A percentile compares a stretch with the other conserved stretches of the same genome.
Conservation (phyloP, 2,113 vertebrate genomes). For the Buteo buteo region DNA sequence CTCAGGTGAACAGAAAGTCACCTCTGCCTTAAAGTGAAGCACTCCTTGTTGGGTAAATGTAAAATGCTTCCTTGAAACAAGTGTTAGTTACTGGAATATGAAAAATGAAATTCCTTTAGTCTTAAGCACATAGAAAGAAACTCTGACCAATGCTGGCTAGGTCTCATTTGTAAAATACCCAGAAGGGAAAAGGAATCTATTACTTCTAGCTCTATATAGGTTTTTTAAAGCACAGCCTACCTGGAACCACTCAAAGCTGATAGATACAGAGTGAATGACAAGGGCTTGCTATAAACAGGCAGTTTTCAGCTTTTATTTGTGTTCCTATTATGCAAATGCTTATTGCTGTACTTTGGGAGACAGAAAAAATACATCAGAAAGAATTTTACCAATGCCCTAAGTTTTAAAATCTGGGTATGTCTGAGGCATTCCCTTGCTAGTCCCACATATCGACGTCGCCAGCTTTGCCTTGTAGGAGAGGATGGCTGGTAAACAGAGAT, state of each 20-base stretch:
- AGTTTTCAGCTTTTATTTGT: background rate
- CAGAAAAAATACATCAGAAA: background rate
- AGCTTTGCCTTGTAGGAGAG: background rate
- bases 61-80: background rate
- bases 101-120: background rate
- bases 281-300: background rate
- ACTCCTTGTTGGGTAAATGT: background rate
- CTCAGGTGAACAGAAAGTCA: background rate
- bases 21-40: background rate
- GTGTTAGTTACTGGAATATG: background rate
- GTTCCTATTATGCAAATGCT: background rate
- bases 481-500: background rate
- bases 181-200: background rate
- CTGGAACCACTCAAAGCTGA: background rate
- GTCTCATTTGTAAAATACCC: background rate
- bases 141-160: background rate
- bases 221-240: background rate
- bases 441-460: rapidly evolving
- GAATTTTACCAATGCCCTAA: background rate
- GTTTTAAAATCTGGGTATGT: background rate
- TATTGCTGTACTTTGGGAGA: background rate
- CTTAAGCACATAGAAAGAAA: background rate
- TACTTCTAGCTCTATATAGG: background rate
- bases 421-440: background rate
- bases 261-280: background rate